phyloP scores from a whole-genome alignment of 1,140 invertebrate species.

The Lysiphlebus fabarum region DNA sequence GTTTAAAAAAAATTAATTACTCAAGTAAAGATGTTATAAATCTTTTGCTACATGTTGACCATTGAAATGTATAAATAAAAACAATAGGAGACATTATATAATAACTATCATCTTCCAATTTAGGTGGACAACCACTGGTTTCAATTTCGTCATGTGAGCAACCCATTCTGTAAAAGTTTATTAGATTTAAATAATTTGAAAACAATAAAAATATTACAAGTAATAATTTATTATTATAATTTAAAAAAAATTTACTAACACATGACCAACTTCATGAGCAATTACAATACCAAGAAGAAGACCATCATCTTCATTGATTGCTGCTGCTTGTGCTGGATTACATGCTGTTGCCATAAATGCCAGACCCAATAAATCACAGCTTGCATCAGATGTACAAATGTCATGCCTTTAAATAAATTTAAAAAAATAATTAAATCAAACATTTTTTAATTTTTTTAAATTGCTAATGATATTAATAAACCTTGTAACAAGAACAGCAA shows the following conservation, averaged over 20 bases:
- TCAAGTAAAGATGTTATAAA: slow-evolving; percentile 66
- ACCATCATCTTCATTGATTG: slow-evolving; percentile 68
- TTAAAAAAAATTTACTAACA: slow-evolving; percentile 49
- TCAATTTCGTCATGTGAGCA: slow-evolving; percentile 60
- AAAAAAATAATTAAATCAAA: slow-evolving; percentile 3
- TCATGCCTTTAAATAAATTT: slow-evolving; percentile 52
- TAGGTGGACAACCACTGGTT: slow-evolving; percentile 45
- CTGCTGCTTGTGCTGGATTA: slow-evolving; percentile 61
- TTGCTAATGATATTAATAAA: slow-evolving; percentile 33
- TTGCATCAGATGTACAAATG: slow-evolving; percentile 60
- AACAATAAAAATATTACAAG: too few species aligned
- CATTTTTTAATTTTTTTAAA: neutral
- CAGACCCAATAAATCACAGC: slow-evolving; percentile 65
- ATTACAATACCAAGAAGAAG: slow-evolving; percentile 65
- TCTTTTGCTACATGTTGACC: slow-evolving; percentile 65
- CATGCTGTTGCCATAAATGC: slow-evolving; percentile 67
- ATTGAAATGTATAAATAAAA: slow-evolving; percentile 58
- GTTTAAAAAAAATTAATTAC: slow-evolving; percentile 45
- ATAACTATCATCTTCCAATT: slow-evolving; percentile 47
- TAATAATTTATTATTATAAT: too few species aligned
- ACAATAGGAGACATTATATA: slow-evolving; percentile 67
- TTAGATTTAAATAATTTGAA: neutral
- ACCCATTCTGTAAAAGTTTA: slow-evolving; percentile 60
- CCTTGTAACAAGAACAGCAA: slow-evolving; percentile 72
- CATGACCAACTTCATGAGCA: slow-evolving; percentile 72